Conservation (phyloP, 1,140 invertebrate genomes). For the Cyclina sinensis region DNA sequence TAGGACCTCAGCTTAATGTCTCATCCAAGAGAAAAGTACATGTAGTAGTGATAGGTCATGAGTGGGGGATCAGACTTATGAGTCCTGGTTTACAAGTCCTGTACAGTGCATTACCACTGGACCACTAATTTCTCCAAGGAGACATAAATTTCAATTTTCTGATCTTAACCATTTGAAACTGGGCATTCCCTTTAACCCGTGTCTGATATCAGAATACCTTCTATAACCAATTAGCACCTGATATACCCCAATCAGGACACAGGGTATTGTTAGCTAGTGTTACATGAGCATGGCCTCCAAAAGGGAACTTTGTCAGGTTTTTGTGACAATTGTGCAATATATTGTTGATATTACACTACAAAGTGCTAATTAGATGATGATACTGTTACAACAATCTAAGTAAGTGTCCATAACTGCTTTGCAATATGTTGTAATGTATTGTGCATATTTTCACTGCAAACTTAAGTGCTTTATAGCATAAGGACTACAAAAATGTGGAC, state of each 20-base stretch:
- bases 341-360: neutral
- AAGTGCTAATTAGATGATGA: conserved; percentile 35
- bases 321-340: neutral
- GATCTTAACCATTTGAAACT: too few relatives aligned
- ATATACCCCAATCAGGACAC: neutral
- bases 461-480: too few relatives aligned
- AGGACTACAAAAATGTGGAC: too few relatives aligned
- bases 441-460: neutral
- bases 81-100: too few relatives aligned
- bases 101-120: too few relatives aligned
- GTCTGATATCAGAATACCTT: neutral
- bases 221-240: neutral
- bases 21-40: too few relatives aligned
- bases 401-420: neutral
- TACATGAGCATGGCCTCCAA: neutral
- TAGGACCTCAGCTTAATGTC: too few relatives aligned
- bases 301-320: neutral
- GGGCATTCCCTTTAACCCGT: too few relatives aligned
- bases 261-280: neutral
- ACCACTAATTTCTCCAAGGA: too few relatives aligned
- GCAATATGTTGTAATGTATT: neutral
- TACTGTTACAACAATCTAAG: neutral
- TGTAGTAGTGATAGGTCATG: too few relatives aligned
- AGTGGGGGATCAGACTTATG: too few relatives aligned
- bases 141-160: too few relatives aligned